Evolutionary conservation across 2,888 invertebrate species (phyloP).

Genomic region (Lasioglossum vierecki): DNA sequence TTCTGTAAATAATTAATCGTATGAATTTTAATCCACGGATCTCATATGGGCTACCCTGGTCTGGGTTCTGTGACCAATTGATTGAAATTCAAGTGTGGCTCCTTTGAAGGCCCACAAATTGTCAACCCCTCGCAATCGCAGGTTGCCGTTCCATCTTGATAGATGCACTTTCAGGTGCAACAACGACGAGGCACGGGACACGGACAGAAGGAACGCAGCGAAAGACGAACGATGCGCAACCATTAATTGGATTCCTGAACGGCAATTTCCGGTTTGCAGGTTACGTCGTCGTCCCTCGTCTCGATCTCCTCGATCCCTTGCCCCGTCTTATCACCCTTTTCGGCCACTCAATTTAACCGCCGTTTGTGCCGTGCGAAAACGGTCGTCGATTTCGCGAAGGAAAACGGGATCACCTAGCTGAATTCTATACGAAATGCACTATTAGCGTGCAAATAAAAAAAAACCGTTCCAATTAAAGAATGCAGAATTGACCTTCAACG

Average conservation of each 20-base stretch:
- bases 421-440: not conserved
- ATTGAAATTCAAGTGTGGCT: too few relatives aligned
- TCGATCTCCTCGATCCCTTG: conserved; percentile 39
- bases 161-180: not conserved
- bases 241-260: conserved; percentile 77
- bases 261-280: conserved; percentile 71
- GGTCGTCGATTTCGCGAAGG: conserved; percentile 49
- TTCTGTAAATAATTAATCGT: too few relatives aligned
- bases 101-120: too few relatives aligned
- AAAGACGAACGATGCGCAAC: conserved; percentile 64
- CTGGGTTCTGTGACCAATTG: too few relatives aligned
- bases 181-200: not conserved
- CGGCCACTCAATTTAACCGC: conserved; percentile 74
- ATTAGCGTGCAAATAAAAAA: not conserved
- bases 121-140: not conserved
- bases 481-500: too few relatives aligned
- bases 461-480: not conserved
- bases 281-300: conserved; percentile 25
- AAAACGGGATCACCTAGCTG: not conserved
- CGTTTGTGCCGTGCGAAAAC: conserved; percentile 64
- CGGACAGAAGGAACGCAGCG: conserved; percentile 26
- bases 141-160: not conserved
- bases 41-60: too few relatives aligned
- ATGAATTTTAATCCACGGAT: too few relatives aligned
- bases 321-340: conserved; percentile 15